Evolutionary conservation across 1,140 invertebrate genomes (phyloP), one percentile per base, ranked within the genome.

Genomic region (Popillia japonica): DNA sequence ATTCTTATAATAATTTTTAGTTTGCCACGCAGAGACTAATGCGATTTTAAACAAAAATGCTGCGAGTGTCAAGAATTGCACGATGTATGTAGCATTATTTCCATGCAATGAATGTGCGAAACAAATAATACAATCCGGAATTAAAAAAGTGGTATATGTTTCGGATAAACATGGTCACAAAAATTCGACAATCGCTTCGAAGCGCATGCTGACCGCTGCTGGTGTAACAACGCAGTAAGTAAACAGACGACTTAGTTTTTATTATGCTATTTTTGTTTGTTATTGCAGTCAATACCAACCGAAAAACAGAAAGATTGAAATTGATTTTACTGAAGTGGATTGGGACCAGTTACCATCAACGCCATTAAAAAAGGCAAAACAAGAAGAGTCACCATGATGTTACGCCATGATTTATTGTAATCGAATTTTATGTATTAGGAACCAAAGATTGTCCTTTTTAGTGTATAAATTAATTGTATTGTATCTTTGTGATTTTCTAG

Each of bases 21-120:
- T 99, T 0, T 98, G 97, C 81, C 98, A 99, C 89, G 98, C 98
- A 40, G 98, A 99, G 89, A 90, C 98, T 86, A 99, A 99, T 90
- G 97, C 98, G 10, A 96, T 99, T 78, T 82, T 99, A 0, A 99
- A 99, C 85, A 97, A 94, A 86, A 98, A 96, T 85, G 89, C 90
- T 2, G 87, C 90, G 0, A 91, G 94, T 88, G 86, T 98, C 0
- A 92, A 92, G 82, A 90, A 92, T 79, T 97, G 96, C 83, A 92
- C 89, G 0, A 91, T 99, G 0, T 99, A 97, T 86, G 94, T 96
- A 0, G 93, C 91, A 0, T 86, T 97, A 7, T 99, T 98, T 87
- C 97, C 97, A 0, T 99, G 98, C 84, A 98, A 98, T 85, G 96
- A 98, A 87, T 99, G 98, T 90, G 95, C 97, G 0, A 99, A 99